These are phyloP conservation scores for Ceuthmochares aereus DNA, from an alignment of 2,113 vertebrate genomes.

Conservation along the genomic window DNA sequence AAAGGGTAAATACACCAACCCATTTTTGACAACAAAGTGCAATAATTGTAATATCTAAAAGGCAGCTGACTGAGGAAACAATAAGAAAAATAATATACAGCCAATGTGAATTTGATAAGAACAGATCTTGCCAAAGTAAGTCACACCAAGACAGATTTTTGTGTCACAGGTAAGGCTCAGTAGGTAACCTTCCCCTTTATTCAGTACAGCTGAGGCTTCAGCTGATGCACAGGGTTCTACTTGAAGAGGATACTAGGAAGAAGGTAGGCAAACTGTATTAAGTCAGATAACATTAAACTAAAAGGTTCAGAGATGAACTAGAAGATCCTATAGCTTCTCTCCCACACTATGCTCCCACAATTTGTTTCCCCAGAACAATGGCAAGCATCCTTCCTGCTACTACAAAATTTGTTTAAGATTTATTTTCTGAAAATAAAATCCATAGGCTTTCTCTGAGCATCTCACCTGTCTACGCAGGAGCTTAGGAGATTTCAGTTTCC, in stretches of 20 bases:
- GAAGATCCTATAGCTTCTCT: background rate
- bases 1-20: background rate
- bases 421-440: background rate
- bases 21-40: background rate
- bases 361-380: background rate
- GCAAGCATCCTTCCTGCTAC: background rate
- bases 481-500: background rate
- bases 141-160: background rate
- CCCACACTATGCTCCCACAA: background rate
- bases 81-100: background rate
- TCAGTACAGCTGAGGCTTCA: background rate
- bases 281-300: background rate
- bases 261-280: background rate
- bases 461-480: background rate
- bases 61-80: background rate
- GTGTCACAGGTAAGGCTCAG: background rate
- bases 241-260: background rate
- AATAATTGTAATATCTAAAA: background rate
- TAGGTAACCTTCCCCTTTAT: background rate
- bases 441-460: rapidly evolving
- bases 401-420: background rate
- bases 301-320: background rate
- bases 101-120: background rate
- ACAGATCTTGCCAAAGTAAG: background rate
- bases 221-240: background rate